Percentiles rank a stretch among this genome's conserved stretches.
Evolutionary conservation across 1,140 invertebrate genomes (phyloP).

Genomic region (Lethocerus indicus): DNA sequence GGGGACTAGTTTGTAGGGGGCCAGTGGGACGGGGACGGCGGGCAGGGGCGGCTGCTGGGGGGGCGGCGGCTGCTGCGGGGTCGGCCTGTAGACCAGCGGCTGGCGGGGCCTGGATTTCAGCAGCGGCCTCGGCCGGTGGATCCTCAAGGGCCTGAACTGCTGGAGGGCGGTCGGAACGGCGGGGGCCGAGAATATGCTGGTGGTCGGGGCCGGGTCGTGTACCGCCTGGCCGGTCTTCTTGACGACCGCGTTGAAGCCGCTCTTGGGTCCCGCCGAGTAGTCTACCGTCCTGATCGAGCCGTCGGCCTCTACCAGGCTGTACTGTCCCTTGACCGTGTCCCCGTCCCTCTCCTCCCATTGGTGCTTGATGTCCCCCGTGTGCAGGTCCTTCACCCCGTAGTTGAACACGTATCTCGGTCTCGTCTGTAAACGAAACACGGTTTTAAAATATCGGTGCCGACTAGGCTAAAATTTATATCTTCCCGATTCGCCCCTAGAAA

Average conservation of each 20-base stretch:
- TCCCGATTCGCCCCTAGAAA: too few relatives aligned
- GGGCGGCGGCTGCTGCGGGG: background rate
- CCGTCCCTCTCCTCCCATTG: slow-evolving; percentile 33
- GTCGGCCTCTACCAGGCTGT: slow-evolving; percentile 36
- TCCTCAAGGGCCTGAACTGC: background rate
- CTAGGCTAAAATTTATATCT: too few relatives aligned
- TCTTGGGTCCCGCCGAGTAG: slow-evolving; percentile 38
- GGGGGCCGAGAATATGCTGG: background rate
- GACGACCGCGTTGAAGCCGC: slow-evolving; percentile 38
- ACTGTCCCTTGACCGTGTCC: slow-evolving; percentile 33
- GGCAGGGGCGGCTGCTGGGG: background rate
- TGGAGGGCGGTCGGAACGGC: background rate
- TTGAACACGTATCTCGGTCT: slow-evolving; percentile 32
- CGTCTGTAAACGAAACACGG: slow-evolving; percentile 21
- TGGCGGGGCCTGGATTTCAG: background rate
- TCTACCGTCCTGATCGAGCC: slow-evolving; percentile 37
- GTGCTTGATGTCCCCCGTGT: slow-evolving; percentile 33
- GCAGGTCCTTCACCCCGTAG: slow-evolving; percentile 31
- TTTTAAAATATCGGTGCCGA: background rate
- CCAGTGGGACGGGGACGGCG: background rate
- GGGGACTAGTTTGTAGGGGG: background rate
- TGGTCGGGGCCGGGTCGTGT: slow-evolving; percentile 21
- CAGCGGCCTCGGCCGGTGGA: background rate
- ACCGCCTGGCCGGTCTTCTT: slow-evolving; percentile 31
- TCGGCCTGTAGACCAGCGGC: too few relatives aligned